Evolutionary conservation across 2,113 vertebrate genomes (phyloP), one percentile per base, ranked within the genome.

Genomic region (Perca fluviatilis): DNA sequence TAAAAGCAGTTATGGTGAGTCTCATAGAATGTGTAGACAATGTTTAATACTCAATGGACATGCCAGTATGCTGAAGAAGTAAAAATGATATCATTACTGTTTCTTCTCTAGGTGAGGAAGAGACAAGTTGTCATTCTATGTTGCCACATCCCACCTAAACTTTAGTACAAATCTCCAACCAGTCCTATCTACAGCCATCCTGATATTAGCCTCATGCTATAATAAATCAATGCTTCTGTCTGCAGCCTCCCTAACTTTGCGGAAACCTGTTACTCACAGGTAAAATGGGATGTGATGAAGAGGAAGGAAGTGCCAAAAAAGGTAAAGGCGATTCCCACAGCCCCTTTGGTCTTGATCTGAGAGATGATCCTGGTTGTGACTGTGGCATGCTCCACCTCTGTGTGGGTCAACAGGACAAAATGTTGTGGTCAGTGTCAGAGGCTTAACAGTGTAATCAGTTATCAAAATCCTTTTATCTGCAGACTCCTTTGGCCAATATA

Each of bases 261-360:
- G 25, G 16, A 11, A 66, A 63, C 25, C 27, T 71, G 0, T 2
- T 53, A 95, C 98, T 97, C 86, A 99, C 98, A 99, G 63, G 98
- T 99, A 82, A 99, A 99, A 91, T 99, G 98, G 7, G 98, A 99
- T 0, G 98, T 99, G 92, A 99, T 97, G 90, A 99, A 99, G 50
- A 99, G 98, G 93, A 99, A 97, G 43, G 98, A 99, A 21, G 98
- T 99, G 77, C 98, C 98, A 46, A 99, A 99, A 87, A 99, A 99
- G 0, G 97, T 99, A 80, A 99, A 98, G 86, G 95, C 89, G 27
- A 98, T 70, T 1, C 96, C 98, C 79, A 99, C 94, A 9, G 98
- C 97, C 1, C 98, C 98, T 91, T 99, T 99, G 77, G 98, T 99
- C 91, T 99, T 99, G 95, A 99, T 99, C 91, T 99, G 98, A 15